Conservation (phyloP, 2,113 vertebrate species). For the Centropus bengalensis region DNA sequence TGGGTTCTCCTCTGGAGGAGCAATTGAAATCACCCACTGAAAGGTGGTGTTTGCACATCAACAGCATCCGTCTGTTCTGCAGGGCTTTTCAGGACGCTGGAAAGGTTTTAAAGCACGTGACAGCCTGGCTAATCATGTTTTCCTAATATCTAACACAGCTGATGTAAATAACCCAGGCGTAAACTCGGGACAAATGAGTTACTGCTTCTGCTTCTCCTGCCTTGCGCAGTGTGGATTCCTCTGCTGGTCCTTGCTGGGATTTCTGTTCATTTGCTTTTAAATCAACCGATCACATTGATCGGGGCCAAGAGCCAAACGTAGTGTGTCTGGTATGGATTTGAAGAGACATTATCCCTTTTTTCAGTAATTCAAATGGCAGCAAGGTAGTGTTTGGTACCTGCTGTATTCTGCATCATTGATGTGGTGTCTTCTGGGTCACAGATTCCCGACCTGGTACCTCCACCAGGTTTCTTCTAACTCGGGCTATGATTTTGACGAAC, state of each 20-base stretch:
- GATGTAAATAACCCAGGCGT: not conserved
- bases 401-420: not conserved
- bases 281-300: slow-evolving; percentile 78
- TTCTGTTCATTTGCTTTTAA: slow-evolving; percentile 42
- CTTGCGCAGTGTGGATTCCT: slow-evolving; percentile 42
- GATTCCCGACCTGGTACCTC: not conserved
- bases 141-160: not conserved
- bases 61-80: not conserved
- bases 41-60: slow-evolving; percentile 1
- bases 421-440: not conserved
- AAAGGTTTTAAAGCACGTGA: not conserved
- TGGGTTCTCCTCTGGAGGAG: not conserved
- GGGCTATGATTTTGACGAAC: not conserved
- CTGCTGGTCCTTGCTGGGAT: slow-evolving; percentile 55
- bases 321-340: slow-evolving; percentile 43
- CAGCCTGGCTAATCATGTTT: not conserved
- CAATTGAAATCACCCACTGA: not conserved
- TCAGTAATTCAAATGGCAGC: not conserved
- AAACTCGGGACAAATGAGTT: not conserved
- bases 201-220: slow-evolving; percentile 44
- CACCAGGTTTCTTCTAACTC: not conserved
- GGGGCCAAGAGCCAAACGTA: slow-evolving; percentile 65
- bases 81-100: not conserved
- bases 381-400: not conserved
- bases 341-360: slow-evolving; percentile 63